Conservation (phyloP, 2,113 vertebrate genomes). For the Hippocampus barbouri region DNA sequence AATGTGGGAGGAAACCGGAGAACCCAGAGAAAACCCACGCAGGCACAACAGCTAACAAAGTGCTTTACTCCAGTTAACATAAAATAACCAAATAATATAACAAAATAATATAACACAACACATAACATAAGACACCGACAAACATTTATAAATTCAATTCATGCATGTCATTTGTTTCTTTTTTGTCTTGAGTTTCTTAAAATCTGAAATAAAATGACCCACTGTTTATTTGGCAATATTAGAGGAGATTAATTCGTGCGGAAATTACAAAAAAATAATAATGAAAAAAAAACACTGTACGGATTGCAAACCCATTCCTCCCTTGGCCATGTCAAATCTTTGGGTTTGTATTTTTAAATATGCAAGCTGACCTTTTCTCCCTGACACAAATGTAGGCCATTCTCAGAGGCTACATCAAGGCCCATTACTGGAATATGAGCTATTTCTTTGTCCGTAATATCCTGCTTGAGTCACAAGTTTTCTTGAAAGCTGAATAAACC, state of each 20-base stretch:
- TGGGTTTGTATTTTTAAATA: slow-evolving; percentile 56
- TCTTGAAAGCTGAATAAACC: slow-evolving; percentile 16
- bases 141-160: too few species aligned
- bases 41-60: too few species aligned
- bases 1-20: too few species aligned
- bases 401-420: slow-evolving; percentile 43
- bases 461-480: slow-evolving; percentile 35
- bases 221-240: background rate
- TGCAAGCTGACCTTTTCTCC: slow-evolving; percentile 69
- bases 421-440: slow-evolving; percentile 61
- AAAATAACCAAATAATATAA: too few species aligned
- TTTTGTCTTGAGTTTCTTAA: too few species aligned
- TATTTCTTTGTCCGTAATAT: slow-evolving; percentile 22
- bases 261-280: too few species aligned
- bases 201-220: background rate
- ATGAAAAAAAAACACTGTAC: too few species aligned
- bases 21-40: too few species aligned
- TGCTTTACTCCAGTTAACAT: too few species aligned
- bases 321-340: slow-evolving; percentile 45
- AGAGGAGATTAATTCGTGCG: background rate
- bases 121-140: too few species aligned
- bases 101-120: too few species aligned
- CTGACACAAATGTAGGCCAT: slow-evolving; percentile 62
- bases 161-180: too few species aligned
- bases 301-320: slow-evolving; percentile 40